These are phyloP conservation scores for Dicycla oo DNA, from an alignment of 2,888 invertebrate species.

Conservation along the genomic window DNA sequence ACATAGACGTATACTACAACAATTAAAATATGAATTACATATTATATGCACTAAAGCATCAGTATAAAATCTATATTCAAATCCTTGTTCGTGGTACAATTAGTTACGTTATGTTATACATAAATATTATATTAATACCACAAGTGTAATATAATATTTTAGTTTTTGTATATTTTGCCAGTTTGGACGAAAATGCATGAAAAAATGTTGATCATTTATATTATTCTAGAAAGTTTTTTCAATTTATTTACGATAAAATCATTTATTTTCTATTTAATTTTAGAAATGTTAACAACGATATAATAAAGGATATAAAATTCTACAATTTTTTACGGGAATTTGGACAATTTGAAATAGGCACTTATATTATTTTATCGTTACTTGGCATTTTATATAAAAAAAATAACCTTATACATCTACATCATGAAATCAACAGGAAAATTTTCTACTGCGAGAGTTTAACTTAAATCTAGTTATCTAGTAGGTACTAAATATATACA, in stretches of 20 bases:
- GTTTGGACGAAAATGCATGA: slow-evolving; percentile 1
- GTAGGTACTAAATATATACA: neutral
- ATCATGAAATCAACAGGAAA: neutral
- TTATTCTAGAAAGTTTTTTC: neutral
- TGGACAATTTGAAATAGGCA: slow-evolving; percentile 51
- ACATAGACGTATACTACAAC: slow-evolving; percentile 9
- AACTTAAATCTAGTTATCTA: slow-evolving; percentile 12
- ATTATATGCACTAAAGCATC: slow-evolving; percentile 26
- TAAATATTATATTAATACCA: slow-evolving; percentile 8
- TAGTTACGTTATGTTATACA: slow-evolving; percentile 2
- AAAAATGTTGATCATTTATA: neutral
- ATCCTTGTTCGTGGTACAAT: slow-evolving; percentile 43
- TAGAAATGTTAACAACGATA: slow-evolving; percentile 19
- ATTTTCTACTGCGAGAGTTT: neutral
- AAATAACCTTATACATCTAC: neutral
- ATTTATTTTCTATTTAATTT: neutral
- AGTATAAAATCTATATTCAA: slow-evolving; percentile 58
- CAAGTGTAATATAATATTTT: neutral
- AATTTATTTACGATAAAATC: neutral
- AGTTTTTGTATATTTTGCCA: slow-evolving; percentile 4
- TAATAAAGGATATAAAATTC: slow-evolving; percentile 3
- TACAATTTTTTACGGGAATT: slow-evolving; percentile 12
- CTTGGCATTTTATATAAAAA: neutral
- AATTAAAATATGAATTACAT: neutral
- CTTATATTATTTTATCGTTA: slow-evolving; percentile 25